A percentile compares a stretch with the other conserved stretches of the same genome.
phyloP scores from a whole-genome alignment of 2,888 invertebrate genomes.

The Crematogaster levior region DNA sequence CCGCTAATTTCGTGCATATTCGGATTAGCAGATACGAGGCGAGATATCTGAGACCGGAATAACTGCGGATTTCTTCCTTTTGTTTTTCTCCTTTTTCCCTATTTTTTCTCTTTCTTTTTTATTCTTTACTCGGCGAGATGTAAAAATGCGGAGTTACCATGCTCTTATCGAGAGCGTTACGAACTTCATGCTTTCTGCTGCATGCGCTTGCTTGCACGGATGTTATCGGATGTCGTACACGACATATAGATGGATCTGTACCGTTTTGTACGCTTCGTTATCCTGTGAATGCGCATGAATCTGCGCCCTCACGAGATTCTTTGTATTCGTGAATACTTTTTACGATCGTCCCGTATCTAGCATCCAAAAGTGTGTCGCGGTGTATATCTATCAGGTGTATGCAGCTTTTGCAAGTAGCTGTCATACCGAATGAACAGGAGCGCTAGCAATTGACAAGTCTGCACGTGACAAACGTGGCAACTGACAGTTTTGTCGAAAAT shows the following conservation, averaged over 20 bases:
- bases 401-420: slow-evolving; percentile 51
- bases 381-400: slow-evolving; percentile 40
- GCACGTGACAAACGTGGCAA: slow-evolving; percentile 40
- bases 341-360: slow-evolving; percentile 25
- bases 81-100: background rate
- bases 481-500: slow-evolving; percentile 39
- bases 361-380: slow-evolving; percentile 48
- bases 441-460: slow-evolving; percentile 38
- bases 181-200: slow-evolving; percentile 20
- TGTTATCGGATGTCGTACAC: slow-evolving; percentile 50
- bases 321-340: slow-evolving; percentile 37
- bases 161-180: slow-evolving; percentile 40
- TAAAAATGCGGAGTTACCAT: slow-evolving; percentile 43
- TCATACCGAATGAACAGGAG: slow-evolving; percentile 37
- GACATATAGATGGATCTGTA: slow-evolving; percentile 32
- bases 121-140: slow-evolving; percentile 22
- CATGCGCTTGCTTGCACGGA: slow-evolving; percentile 36
- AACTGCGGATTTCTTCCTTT: slow-evolving; percentile 45
- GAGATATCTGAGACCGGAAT: slow-evolving; percentile 45
- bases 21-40: slow-evolving; percentile 49
- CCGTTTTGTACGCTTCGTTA: slow-evolving; percentile 51
- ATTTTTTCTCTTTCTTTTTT: background rate
- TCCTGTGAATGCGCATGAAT: slow-evolving; percentile 21
- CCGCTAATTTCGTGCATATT: slow-evolving; percentile 55
- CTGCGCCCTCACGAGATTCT: slow-evolving; percentile 7